These are phyloP conservation scores for Alethe castanea DNA, from an alignment of 2,113 vertebrate genomes.

Conservation along the genomic window DNA sequence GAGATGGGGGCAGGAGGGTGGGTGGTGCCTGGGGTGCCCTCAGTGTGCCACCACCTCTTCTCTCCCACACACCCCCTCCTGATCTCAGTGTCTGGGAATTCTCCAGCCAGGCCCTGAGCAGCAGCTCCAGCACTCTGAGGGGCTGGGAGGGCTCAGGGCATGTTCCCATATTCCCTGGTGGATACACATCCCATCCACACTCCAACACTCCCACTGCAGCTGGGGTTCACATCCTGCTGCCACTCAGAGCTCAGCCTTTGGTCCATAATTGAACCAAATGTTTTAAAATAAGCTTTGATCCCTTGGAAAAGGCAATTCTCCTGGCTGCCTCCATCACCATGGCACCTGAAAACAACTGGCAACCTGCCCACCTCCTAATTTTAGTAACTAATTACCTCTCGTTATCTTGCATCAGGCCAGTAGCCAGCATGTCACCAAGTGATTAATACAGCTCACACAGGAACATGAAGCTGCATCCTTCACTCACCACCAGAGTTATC, in stretches of 20 bases:
- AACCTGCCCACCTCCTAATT: slow-evolving; percentile 33
- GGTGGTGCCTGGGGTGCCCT: neutral
- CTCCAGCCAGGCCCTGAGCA: neutral
- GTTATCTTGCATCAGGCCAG: slow-evolving; percentile 34
- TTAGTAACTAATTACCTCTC: slow-evolving; percentile 56
- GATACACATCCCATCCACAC: accelerated
- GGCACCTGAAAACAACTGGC: neutral
- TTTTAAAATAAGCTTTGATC: neutral
- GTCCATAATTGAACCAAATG: neutral
- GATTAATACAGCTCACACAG: slow-evolving; percentile 16
- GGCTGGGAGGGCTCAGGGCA: neutral
- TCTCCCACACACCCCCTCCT: neutral
- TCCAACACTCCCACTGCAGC: neutral
- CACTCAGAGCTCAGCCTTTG: neutral
- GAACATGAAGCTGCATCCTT: neutral
- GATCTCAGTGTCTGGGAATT: neutral
- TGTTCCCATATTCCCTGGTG: accelerated
- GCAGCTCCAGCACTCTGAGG: neutral
- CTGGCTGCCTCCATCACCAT: neutral
- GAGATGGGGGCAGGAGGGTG: neutral
- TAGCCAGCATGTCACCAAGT: slow-evolving; percentile 12
- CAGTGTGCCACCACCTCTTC: neutral
- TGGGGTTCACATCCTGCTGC: neutral
- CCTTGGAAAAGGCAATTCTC: neutral
- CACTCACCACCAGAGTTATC: neutral